A percentile compares a stretch with the other conserved stretches of the same genome.
Conservation (phyloP, 2,797 vertebrate genomes). For the Tarsius wallacei region DNA sequence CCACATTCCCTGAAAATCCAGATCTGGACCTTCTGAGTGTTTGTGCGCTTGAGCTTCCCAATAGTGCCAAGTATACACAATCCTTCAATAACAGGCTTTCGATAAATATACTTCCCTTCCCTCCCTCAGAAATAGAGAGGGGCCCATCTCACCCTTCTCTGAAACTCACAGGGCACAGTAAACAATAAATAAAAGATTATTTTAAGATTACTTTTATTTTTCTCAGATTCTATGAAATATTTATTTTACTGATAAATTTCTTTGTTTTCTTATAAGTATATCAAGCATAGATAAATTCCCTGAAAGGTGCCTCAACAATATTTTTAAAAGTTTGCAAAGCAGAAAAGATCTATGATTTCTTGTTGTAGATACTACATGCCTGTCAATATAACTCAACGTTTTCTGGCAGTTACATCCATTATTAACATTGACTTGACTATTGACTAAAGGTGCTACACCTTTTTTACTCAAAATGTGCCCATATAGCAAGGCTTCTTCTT, state of each 20-base stretch:
- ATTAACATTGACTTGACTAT: not conserved
- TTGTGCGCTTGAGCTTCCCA: not conserved
- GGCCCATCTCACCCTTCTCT: not conserved
- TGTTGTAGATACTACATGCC: not conserved
- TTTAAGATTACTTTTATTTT: constrained; percentile 37
- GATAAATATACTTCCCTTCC: not conserved
- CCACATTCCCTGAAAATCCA: not conserved
- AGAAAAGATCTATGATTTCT: constrained; percentile 26
- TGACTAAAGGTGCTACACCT: not conserved
- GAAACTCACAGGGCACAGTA: not conserved
- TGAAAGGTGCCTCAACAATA: constrained; percentile 33
- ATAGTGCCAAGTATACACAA: not conserved
- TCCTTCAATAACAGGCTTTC: not conserved
- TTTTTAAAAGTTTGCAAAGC: constrained; percentile 55
- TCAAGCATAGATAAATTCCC: constrained; percentile 37
- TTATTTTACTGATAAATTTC: constrained; percentile 37
- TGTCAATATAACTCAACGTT: not conserved
- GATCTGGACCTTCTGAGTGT: not conserved
- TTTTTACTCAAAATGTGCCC: not conserved
- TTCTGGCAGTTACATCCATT: not conserved
- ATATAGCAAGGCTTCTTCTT: not conserved
- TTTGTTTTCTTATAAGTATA: constrained; percentile 46
- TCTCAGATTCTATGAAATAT: constrained; percentile 50
- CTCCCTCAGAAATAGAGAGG: not conserved
- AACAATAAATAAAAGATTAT: not conserved